Evolutionary conservation across 2,888 invertebrate genomes (phyloP), one percentile per base, ranked within the genome.

Genomic region (Drosophila meridiana): DNA sequence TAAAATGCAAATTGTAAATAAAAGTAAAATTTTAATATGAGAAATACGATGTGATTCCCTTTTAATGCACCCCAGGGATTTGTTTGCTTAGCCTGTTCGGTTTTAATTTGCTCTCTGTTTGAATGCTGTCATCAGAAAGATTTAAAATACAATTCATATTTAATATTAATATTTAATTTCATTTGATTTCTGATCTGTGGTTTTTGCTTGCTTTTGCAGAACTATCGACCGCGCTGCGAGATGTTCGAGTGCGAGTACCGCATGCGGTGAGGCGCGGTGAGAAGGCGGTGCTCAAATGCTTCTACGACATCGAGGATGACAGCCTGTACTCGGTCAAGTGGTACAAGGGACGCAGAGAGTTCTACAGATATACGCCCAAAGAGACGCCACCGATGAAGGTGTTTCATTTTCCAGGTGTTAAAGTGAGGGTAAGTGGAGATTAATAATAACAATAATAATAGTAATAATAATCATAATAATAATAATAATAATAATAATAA

Each of bases 251-350:
- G 71, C 93, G 94, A 73, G 94, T 96, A 6, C 96, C 96, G 13
- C 94, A 95, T 60, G 95, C 96, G 0, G 95, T 95, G 30, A 94
- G 94, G 73, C 94, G 95, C 45, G 96, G 95, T 9, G 94, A 95
- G 56, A 94, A 94, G 81, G 95, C 95, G 13, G 94, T 94, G 72
- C 94, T 96, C 82, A 94, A 94, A 84, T 97, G 97, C 93, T 94
- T 95, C 78, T 96, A 97, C 87, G 96, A 97, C 91, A 95, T 97
- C 93, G 96, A 97, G 92, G 95, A 95, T 8, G 96, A 95, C 38
- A 95, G 95, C 2, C 94, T 97, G 48, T 97, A 97, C 93, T 95
- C 97, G 2, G 96, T 97, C 59, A 97, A 97, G 93, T 97, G 97
- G 97, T 97, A 97, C 92, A 94, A 97, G 65, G 97, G 97, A 1